Evolutionary conservation across 2,797 vertebrate species (phyloP).

Genomic region (Distichodus sexfasciatus): DNA sequence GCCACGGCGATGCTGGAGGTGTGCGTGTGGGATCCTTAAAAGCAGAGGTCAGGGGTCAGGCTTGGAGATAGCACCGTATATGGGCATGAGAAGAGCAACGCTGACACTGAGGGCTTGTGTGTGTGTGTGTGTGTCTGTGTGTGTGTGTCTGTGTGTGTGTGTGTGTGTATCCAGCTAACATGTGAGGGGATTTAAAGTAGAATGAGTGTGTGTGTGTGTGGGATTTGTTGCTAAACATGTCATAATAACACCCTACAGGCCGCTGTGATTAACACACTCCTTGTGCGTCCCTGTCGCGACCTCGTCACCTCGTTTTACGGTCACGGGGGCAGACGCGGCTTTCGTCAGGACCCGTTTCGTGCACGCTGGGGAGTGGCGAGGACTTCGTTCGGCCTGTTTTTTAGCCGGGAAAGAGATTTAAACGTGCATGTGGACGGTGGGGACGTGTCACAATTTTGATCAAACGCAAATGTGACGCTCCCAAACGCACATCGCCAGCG

Average conservation of each 20-base stretch:
- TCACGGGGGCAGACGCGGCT: neutral
- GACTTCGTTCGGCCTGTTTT: too few species aligned
- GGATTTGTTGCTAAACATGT: constrained; percentile 2
- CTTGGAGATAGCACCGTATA: constrained; percentile 31
- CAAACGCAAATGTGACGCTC: too few species aligned
- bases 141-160: constrained; percentile 44
- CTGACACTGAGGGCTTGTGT: neutral
- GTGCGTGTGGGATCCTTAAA: constrained; percentile 29
- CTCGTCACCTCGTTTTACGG: too few species aligned
- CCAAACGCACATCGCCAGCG: too few species aligned
- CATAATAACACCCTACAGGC: neutral
- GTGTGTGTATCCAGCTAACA: constrained; percentile 2
- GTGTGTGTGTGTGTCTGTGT: neutral
- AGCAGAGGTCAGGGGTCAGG: constrained; percentile 37
- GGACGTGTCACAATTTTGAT: too few species aligned
- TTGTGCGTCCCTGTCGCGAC: neutral
- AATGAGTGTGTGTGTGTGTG: constrained; percentile 3
- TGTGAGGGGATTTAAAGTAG: neutral
- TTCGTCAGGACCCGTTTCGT: neutral
- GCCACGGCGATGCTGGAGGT: constrained; percentile 24
- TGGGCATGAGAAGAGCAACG: constrained; percentile 8
- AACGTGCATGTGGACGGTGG: too few species aligned
- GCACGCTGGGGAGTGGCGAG: too few species aligned
- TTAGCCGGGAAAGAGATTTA: too few species aligned
- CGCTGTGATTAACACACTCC: neutral